Percentiles rank a stretch among this genome's conserved stretches.
Evolutionary conservation across 1,140 invertebrate species (phyloP).

Genomic region (Zaprionus ornatus): DNA sequence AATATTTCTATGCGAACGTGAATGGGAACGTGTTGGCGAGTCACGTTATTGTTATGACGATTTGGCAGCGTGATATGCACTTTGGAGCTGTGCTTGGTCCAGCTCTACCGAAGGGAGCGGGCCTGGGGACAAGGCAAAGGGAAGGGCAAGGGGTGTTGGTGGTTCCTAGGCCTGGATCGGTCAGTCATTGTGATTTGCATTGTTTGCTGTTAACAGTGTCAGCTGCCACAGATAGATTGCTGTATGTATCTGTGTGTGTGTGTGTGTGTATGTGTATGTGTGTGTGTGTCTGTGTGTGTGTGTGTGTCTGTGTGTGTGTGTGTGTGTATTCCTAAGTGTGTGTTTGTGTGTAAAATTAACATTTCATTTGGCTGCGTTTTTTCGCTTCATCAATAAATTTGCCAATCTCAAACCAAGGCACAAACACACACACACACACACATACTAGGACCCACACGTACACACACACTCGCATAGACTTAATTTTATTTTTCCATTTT

Average conservation of each 20-base stretch:
- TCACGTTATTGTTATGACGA: slow-evolving; percentile 54
- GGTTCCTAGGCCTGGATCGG: slow-evolving; percentile 30
- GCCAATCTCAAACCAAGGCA: slow-evolving; percentile 37
- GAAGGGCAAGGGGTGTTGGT: no score
- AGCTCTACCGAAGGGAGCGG: not conserved
- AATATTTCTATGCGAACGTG: slow-evolving; percentile 2
- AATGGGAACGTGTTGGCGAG: slow-evolving; percentile 9
- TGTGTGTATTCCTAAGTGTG: slow-evolving; percentile 10
- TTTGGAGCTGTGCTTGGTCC: slow-evolving; percentile 11
- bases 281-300: slow-evolving; percentile 15
- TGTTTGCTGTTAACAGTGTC: slow-evolving; percentile 72
- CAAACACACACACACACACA: not conserved
- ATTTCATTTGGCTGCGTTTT: slow-evolving; percentile 73
- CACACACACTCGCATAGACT: slow-evolving; percentile 1
- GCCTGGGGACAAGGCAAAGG: no score
- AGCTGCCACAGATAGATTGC: slow-evolving; percentile 63
- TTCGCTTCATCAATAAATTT: slow-evolving; percentile 77
- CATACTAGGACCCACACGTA: no score
- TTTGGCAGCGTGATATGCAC: slow-evolving; percentile 61
- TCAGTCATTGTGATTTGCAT: slow-evolving; percentile 70
- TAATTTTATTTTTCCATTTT: slow-evolving; percentile 36
- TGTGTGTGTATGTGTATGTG: not conserved
- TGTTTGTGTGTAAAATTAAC: slow-evolving; percentile 64
- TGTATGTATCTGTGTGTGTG: slow-evolving; percentile 15
- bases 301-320: slow-evolving; percentile 20